Percentiles rank a stretch among this genome's conserved stretches.
phyloP scores from a whole-genome alignment of 2,888 invertebrate species.

The Halocaridina rubra region DNA sequence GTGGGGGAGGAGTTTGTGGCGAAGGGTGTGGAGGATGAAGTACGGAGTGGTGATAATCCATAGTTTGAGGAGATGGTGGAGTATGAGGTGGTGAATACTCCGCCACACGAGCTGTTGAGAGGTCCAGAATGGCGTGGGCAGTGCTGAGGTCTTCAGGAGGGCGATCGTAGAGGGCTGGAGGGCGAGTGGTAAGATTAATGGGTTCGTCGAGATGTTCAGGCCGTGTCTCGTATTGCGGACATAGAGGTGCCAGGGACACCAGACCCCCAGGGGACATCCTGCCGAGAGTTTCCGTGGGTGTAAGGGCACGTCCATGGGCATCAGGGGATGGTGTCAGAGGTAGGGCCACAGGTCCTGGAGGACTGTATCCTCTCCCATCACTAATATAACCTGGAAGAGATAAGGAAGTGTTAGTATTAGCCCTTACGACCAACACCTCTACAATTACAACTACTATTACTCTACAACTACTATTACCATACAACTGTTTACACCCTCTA shows the following conservation, averaged over 20 bases:
- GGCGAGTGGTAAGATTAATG: constrained; percentile 61
- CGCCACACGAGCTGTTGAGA: constrained; percentile 77
- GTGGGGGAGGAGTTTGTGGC: constrained; percentile 30
- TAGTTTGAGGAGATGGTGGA: constrained; percentile 77
- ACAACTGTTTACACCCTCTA: no score
- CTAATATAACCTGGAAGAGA: constrained; percentile 43
- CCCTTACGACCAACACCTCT: no score
- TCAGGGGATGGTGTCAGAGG: constrained; percentile 62
- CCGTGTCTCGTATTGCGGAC: constrained; percentile 50
- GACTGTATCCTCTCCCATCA: constrained; percentile 61
- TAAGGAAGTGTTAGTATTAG: no score
- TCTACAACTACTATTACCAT: no score
- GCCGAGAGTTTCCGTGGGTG: constrained; percentile 59
- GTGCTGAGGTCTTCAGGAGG: constrained; percentile 81
- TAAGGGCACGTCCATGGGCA: constrained; percentile 55
- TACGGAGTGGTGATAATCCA: constrained; percentile 65
- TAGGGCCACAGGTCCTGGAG: constrained; percentile 61
- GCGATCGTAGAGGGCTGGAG: constrained; percentile 62
- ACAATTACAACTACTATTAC: no score
- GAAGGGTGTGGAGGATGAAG: constrained; percentile 68
- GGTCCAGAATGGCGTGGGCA: constrained; percentile 88
- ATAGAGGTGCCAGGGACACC: constrained; percentile 52
- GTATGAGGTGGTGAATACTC: constrained; percentile 85
- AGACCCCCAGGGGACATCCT: constrained; percentile 40
- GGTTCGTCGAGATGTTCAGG: constrained; percentile 48